These are phyloP conservation scores for Minunthozetes semirufus DNA, from an alignment of 2,888 invertebrate genomes.

Conservation along the genomic window DNA sequence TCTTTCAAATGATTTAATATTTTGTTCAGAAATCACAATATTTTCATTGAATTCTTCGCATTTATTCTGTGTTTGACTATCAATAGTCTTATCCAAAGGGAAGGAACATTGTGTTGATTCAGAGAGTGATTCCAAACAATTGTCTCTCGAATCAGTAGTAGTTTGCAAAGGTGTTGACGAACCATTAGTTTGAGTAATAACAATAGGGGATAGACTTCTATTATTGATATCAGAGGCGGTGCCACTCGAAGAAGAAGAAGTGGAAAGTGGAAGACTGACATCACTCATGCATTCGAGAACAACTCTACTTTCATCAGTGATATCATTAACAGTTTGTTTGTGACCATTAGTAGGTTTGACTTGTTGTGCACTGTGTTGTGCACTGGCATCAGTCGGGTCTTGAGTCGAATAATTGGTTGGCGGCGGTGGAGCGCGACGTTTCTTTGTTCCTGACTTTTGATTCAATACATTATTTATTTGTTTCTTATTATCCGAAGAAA, in stretches of 20 bases:
- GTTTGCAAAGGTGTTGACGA: slow-evolving; percentile 3
- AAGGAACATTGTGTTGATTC: not conserved
- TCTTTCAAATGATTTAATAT: too few relatives aligned
- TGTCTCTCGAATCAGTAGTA: not conserved
- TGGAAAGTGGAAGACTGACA: slow-evolving; percentile 33
- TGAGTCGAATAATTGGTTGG: slow-evolving; percentile 27
- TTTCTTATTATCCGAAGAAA: not conserved
- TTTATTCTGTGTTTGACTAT: too few relatives aligned
- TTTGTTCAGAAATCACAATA: too few relatives aligned
- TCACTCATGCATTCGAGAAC: slow-evolving; percentile 32
- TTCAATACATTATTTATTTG: not conserved
- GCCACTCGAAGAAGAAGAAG: slow-evolving; percentile 29
- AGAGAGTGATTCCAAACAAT: not conserved
- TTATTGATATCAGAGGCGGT: slow-evolving; percentile 21
- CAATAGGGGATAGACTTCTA: slow-evolving; percentile 32
- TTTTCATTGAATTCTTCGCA: too few relatives aligned
- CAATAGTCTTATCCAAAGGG: not conserved
- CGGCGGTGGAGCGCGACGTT: slow-evolving; percentile 39
- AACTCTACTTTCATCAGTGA: slow-evolving; percentile 20
- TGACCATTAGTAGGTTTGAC: not conserved
- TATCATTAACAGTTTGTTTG: not conserved
- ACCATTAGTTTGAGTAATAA: slow-evolving; percentile 26
- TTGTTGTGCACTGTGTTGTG: not conserved
- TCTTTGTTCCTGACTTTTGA: slow-evolving; percentile 29
- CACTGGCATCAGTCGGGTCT: too few relatives aligned